Base-by-base conservation (phyloP, 2,113 vertebrate genomes). In the Progne subis region DNA sequence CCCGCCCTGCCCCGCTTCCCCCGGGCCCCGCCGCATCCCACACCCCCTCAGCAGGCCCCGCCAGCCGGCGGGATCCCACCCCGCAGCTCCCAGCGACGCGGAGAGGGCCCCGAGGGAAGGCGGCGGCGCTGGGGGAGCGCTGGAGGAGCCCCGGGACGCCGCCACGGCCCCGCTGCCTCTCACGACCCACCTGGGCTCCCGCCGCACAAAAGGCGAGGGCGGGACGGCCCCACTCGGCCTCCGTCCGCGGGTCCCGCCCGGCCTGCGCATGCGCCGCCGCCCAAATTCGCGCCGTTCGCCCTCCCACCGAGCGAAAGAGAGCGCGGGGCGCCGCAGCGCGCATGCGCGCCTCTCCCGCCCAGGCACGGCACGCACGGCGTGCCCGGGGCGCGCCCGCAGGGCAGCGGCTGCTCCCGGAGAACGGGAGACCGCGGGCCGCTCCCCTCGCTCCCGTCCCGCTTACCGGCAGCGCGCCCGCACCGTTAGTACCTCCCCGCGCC, bases 61-160 rank as follows among this genome's bases (percentile, higher is more conserved):
- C 14, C 29, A 16, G 47, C 29, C 23, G 4, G 10, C 5, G 8
- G 12, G 49, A 14, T 3, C 19, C n/a, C n/a, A n/a, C n/a, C n/a
- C n/a, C 2, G 28, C n/a, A 1, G n/a, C 29, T 70, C 5, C 12
- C 49, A 16, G 39, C 1, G 6, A 6, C 0, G 32, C 6, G 18
- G 28, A 23, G 9, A 39, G 11, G 0, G 23, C 12, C 4, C 23
- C 6, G 55, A 12, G 23, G 11, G 24, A 11, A 6, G 32, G 39
- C 32, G 26, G 21, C 23, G 16, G 8, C 1, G 23, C n/a, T 0
- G 41, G 0, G 3, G 4, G 5, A 55, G 8, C 1, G 23, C n/a
- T 0, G 41, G 0, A 2, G 4, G 5, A 55, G 47, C 74, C 5
- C 47, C 39, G n/a, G 37, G 13, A 1, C 8, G 10, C 52, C 6